phyloP scores from a whole-genome alignment of 2,888 invertebrate genomes.

The Drosophila mimica region DNA sequence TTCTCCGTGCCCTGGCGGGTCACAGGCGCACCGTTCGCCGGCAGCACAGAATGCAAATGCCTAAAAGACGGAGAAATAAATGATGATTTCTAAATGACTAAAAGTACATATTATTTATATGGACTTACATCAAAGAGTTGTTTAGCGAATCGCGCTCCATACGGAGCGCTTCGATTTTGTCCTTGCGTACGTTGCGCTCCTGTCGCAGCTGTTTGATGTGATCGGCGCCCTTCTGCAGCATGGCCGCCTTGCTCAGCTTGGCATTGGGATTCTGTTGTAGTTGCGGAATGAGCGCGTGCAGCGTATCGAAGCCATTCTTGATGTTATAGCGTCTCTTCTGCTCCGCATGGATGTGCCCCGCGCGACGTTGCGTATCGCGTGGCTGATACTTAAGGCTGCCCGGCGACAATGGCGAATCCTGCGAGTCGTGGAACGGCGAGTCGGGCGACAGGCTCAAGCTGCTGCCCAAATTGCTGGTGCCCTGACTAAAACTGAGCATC shows the following conservation, averaged over 20 bases:
- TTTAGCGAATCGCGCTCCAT: conserved; percentile 96
- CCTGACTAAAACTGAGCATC: conserved; percentile 78
- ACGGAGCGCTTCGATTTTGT: conserved; percentile 94
- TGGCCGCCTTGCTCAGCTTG: conserved; percentile 97
- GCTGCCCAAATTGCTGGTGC: conserved; percentile 53
- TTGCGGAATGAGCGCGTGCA: conserved; percentile 96
- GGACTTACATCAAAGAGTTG: conserved; percentile 92
- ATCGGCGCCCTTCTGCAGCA: conserved; percentile 98
- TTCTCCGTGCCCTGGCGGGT: conserved; percentile 95
- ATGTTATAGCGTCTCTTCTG: conserved; percentile 98
- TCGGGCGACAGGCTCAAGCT: conserved; percentile 83
- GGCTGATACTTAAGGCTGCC: conserved; percentile 85
- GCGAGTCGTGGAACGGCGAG: conserved; percentile 82
- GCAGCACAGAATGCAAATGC: conserved; percentile 96
- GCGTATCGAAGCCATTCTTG: conserved; percentile 97
- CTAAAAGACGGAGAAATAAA: conserved; percentile 85
- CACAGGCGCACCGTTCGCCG: conserved; percentile 97
- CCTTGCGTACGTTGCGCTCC: conserved; percentile 93
- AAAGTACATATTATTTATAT: too few relatives aligned
- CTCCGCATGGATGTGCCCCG: conserved; percentile 97
- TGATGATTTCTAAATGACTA: background rate
- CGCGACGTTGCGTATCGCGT: conserved; percentile 89
- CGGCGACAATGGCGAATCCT: conserved; percentile 88
- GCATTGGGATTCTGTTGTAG: conserved; percentile 95
- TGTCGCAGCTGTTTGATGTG: conserved; percentile 95